These are phyloP conservation scores for Esox niger DNA, from an alignment of 2,113 vertebrate genomes.

Conservation along the genomic window DNA sequence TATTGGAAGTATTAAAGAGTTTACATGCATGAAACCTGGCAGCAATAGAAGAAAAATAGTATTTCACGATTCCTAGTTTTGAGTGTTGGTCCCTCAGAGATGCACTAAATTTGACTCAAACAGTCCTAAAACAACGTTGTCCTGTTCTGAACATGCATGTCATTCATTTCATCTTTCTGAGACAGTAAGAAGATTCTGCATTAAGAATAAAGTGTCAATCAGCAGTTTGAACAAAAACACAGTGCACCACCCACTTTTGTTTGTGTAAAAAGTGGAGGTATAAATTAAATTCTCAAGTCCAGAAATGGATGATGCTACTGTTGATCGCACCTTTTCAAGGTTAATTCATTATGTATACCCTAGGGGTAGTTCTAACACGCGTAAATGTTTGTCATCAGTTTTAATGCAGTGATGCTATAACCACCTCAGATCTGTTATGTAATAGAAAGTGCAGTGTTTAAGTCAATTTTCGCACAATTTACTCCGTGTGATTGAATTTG, in stretches of 20 bases:
- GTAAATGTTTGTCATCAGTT: constrained; percentile 7
- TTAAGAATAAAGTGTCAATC: too few species aligned
- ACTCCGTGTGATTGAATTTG: background rate
- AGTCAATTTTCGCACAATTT: background rate
- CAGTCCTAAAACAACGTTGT: constrained; percentile 21
- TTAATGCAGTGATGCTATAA: background rate
- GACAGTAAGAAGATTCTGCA: background rate
- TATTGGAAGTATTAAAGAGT: constrained; percentile 53
- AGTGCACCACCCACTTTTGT: too few species aligned
- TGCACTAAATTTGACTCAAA: constrained; percentile 21
- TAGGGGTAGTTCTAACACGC: background rate
- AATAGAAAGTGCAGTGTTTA: background rate
- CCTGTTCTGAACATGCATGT: constrained; percentile 24
- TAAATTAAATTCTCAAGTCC: too few species aligned
- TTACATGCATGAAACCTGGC: constrained; percentile 64
- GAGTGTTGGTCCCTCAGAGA: background rate
- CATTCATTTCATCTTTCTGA: constrained; percentile 7
- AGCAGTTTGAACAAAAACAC: too few species aligned
- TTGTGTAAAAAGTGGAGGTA: too few species aligned
- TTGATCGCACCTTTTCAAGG: too few species aligned
- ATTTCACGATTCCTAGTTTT: constrained; percentile 39
- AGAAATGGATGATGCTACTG: too few species aligned
- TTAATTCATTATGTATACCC: background rate
- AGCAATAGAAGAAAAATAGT: constrained; percentile 61
- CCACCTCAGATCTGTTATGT: background rate